Base-by-base conservation (phyloP, 1,140 invertebrate genomes). In the Solen grandis region DNA sequence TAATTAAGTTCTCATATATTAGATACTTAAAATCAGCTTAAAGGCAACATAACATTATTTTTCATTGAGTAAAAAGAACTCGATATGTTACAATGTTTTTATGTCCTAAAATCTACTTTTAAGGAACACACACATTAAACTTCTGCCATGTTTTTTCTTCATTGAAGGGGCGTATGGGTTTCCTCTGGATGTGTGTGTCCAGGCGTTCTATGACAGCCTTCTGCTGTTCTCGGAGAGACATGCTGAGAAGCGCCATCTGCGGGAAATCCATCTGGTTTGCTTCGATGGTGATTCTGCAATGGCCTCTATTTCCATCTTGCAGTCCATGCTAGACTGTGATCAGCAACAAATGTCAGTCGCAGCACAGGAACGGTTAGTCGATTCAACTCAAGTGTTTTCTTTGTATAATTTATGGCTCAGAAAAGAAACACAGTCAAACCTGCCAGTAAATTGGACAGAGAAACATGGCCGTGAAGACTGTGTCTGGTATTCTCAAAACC, bases 161-260 rank as follows among this genome's bases (percentile, higher is more conserved):
- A 33, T 75, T 62, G 38, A 19, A 86, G 85, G 85, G 68, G 31
- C 55, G 29, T 79, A 77, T 55, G 85, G 83, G 10, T 79, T 82
- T 29, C 85, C 85, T 8, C 54, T 86, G 41, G 85, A 86, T 63
- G 80, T 82, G 10, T 84, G 85, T 79, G 69, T 84, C 10, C 79
- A 79, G 31, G 80, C 85, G 2, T 82, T 86, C 25, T 80, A 69
- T 41, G 82, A 86, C 63, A 83, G 82, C 1, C 31, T 86, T 1
- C 36, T 82, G 8, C 29, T 85, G 52, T 68, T 70, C 29, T 36
- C n/a, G 10, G 27, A 27, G 22, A 50, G 60, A 3, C 25, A 41
- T 13, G 46, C 57, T 10, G 22, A 62, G 16, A 35, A 55, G 14
- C 35, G 19, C 13, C 81, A 83, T 54, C 60, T 85, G 22, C 36